Conservation (phyloP, 2,113 vertebrate species). For the Conger conger region DNA sequence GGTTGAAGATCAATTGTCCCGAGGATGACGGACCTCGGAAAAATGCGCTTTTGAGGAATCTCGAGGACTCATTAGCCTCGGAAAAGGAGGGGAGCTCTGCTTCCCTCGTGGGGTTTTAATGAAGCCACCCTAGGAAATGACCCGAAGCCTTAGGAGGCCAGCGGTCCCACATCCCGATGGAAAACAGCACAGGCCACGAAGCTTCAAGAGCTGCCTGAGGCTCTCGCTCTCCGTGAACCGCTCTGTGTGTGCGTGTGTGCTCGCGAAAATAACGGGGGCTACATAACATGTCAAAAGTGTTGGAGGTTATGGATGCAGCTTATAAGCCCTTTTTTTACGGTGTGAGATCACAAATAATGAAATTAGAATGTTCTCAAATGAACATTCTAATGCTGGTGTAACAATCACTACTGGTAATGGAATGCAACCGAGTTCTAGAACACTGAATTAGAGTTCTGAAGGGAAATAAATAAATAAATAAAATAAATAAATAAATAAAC, state of each 20-base stretch:
- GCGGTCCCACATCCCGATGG: neutral
- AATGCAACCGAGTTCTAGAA: no score
- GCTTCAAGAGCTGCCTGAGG: neutral
- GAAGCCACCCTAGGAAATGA: neutral
- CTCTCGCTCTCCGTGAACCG: neutral
- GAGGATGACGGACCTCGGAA: neutral
- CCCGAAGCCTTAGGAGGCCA: neutral
- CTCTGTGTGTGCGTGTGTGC: neutral
- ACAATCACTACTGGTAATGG: no score
- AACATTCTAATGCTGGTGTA: no score
- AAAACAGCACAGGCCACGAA: neutral
- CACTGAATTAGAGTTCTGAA: no score
- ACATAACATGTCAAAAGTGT: no score
- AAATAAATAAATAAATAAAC: no score
- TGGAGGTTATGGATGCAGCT: no score
- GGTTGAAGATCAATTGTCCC: neutral
- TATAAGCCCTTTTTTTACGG: no score
- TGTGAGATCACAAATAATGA: no score
- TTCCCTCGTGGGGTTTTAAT: neutral
- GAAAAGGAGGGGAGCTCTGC: neutral
- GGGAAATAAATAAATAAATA: no score
- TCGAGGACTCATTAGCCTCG: neutral
- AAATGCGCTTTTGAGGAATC: conserved; percentile 1
- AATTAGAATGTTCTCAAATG: no score
- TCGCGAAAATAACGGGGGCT: neutral